phyloP scores from a whole-genome alignment of 1,140 invertebrate genomes.

The Calycopis cecrops region DNA sequence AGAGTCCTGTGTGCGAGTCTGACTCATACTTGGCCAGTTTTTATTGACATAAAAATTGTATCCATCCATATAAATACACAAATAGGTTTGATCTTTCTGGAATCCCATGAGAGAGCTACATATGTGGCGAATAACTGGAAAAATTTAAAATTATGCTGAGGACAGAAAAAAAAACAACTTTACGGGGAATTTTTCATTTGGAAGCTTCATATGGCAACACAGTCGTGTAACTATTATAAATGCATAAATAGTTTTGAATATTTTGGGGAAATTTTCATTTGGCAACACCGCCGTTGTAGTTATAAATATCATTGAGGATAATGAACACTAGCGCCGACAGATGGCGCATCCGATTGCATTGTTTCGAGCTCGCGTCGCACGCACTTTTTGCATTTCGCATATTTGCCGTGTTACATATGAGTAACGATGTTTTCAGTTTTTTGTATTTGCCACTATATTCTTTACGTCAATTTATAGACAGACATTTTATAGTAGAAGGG shows the following conservation, averaged over 20 bases:
- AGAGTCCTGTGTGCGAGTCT: no score
- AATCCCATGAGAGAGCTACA: no score
- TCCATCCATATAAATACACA: no score
- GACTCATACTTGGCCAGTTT: no score
- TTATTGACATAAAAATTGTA: no score
- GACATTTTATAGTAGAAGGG: no score
- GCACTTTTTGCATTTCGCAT: conserved; percentile 9
- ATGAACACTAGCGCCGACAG: conserved; percentile 26
- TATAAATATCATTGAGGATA: conserved; percentile 22
- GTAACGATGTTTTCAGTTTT: conserved; percentile 8
- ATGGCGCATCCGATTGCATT: conserved; percentile 30
- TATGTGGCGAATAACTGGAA: no score
- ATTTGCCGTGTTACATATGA: conserved; percentile 3
- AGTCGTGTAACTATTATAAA: no score
- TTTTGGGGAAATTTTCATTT: not conserved
- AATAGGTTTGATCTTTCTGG: no score
- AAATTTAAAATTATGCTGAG: no score
- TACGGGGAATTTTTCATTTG: not conserved
- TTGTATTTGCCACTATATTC: not conserved
- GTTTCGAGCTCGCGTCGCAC: conserved; percentile 14
- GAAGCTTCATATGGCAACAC: not conserved
- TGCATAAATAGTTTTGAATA: not conserved
- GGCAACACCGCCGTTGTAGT: conserved; percentile 16
- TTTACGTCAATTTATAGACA: no score
- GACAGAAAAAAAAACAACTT: no score